Evolutionary conservation across 2,888 invertebrate species (phyloP).

Genomic region (Penaeus monodon): DNA sequence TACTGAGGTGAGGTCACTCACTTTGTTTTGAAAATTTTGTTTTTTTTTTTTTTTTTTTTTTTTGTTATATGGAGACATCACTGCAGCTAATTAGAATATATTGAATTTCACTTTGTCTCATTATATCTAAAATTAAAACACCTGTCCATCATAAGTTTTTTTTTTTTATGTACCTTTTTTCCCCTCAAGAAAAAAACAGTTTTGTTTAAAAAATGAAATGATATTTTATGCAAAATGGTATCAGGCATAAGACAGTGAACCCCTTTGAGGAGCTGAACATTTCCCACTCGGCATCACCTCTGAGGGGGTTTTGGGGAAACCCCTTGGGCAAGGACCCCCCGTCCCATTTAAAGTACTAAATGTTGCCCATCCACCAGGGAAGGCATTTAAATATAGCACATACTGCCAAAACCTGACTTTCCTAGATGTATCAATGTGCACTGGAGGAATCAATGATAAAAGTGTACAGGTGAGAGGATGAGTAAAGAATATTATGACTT

Average conservation of each 20-base stretch:
- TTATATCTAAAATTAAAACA: too few relatives aligned
- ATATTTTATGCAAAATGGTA: slow-evolving; percentile 69
- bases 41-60: slow-evolving; percentile 59
- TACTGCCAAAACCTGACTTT: slow-evolving; percentile 74
- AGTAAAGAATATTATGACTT: too few relatives aligned
- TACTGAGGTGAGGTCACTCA: slow-evolving; percentile 72
- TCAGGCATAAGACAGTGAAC: slow-evolving; percentile 74
- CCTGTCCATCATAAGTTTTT: background rate
- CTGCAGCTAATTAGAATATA: background rate
- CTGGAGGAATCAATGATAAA: slow-evolving; percentile 79
- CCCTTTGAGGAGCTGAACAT: slow-evolving; percentile 77
- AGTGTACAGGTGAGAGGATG: too few relatives aligned
- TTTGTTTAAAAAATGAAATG: background rate
- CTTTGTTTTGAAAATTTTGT: background rate
- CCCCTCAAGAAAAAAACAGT: background rate
- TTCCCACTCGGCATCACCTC: slow-evolving; percentile 78
- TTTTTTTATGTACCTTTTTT: background rate
- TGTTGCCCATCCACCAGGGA: slow-evolving; percentile 72
- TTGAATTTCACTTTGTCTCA: too few relatives aligned
- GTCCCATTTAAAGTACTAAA: slow-evolving; percentile 67
- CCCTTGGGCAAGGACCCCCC: slow-evolving; percentile 70
- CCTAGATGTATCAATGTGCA: slow-evolving; percentile 79
- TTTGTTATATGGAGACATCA: background rate
- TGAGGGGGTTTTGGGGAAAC: slow-evolving; percentile 76
- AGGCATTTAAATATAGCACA: slow-evolving; percentile 75